Conservation (phyloP, 2,888 invertebrate species). For the Zonitis immaculata region DNA sequence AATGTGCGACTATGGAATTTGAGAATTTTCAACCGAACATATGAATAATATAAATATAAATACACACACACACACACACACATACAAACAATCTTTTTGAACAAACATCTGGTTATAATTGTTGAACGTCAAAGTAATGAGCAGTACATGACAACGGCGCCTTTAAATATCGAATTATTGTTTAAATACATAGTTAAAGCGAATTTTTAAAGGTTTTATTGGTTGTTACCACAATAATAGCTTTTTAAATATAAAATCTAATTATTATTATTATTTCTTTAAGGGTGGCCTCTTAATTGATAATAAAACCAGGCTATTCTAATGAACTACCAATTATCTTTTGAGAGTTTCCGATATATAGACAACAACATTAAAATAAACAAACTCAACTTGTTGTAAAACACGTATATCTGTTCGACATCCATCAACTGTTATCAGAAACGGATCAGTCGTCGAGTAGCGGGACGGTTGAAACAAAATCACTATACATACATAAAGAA, state of each 20-base stretch:
- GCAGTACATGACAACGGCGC: slow-evolving; percentile 28
- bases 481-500: too few species aligned
- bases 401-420: neutral
- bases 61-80: too few species aligned
- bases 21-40: slow-evolving; percentile 14
- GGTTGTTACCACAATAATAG: slow-evolving; percentile 26
- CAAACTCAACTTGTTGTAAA: neutral
- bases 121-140: slow-evolving; percentile 39
- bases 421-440: neutral
- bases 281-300: slow-evolving; percentile 25
- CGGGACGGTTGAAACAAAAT: neutral
- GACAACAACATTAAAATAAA: neutral
- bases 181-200: slow-evolving; percentile 34
- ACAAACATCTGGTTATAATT: slow-evolving; percentile 38
- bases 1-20: slow-evolving; percentile 20
- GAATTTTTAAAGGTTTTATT: slow-evolving; percentile 38
- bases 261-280: slow-evolving; percentile 30
- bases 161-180: slow-evolving; percentile 39
- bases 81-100: neutral
- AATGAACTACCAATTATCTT: neutral
- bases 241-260: too few species aligned
- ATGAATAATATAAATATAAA: too few species aligned
- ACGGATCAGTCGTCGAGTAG: neutral
- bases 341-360: neutral
- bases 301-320: too few species aligned